A percentile compares a stretch with the other conserved stretches of the same genome.
phyloP scores from a whole-genome alignment of 2,797 vertebrate genomes.

The Lepus oiostolus region DNA sequence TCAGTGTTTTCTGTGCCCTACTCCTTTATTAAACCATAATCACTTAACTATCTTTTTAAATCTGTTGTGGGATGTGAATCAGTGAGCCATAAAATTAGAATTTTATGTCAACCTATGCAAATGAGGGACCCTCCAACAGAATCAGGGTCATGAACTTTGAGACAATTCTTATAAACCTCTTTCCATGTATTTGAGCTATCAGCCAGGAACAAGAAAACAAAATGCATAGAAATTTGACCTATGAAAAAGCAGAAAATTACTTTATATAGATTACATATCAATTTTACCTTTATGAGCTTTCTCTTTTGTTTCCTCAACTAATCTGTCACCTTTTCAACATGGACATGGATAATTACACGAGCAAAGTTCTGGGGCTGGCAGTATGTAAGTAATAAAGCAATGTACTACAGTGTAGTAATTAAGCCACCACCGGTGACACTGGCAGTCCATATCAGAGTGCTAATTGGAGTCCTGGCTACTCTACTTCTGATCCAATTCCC shows the following conservation, averaged over 20 bases:
- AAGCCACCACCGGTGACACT: too few relatives aligned
- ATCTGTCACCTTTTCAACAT: constrained; percentile 38
- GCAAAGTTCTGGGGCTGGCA: background rate
- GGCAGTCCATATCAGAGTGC: too few relatives aligned
- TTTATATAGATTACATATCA: constrained; percentile 54
- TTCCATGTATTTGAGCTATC: background rate
- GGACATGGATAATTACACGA: background rate
- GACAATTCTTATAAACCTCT: background rate
- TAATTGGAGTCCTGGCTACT: too few relatives aligned
- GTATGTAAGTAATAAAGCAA: too few relatives aligned
- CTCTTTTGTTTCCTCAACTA: constrained; percentile 45
- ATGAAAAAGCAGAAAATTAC: background rate
- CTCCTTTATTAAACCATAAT: background rate
- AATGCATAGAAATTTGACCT: constrained; percentile 31
- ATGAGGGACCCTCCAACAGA: background rate
- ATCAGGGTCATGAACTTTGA: constrained; percentile 1
- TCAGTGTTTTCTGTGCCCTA: background rate
- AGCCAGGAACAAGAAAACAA: background rate
- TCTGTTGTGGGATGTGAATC: background rate
- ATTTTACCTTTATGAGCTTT: constrained; percentile 25
- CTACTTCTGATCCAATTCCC: too few relatives aligned
- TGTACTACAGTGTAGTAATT: too few relatives aligned
- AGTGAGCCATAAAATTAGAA: background rate
- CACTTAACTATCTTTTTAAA: background rate
- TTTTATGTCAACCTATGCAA: constrained; percentile 48